Conservation (phyloP, 2,113 vertebrate genomes). For the Takifugu bimaculatus region DNA sequence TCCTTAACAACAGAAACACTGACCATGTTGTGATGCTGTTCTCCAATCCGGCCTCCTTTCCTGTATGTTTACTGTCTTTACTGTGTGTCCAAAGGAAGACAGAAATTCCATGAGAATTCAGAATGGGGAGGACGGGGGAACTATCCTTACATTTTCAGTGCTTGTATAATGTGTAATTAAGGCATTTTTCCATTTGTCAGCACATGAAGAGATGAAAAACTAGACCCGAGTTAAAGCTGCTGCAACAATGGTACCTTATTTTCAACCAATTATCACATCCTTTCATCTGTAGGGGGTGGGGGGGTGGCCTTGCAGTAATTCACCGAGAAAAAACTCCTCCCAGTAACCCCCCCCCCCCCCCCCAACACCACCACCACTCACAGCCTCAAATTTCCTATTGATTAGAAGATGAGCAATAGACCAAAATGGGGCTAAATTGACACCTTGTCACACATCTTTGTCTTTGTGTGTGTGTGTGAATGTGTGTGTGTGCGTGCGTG, state of each 20-base stretch:
- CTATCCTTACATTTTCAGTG: no score
- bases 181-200: neutral
- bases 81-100: no score
- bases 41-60: no score
- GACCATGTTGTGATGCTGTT: no score
- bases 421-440: conserved; percentile 44
- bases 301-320: conserved; percentile 17
- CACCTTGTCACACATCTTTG: conserved; percentile 48
- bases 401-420: conserved; percentile 58
- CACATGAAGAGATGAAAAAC: conserved; percentile 20
- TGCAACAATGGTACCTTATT: conserved; percentile 8
- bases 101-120: no score
- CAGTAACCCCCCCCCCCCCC: neutral
- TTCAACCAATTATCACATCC: conserved; percentile 41
- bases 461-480: conserved; percentile 1
- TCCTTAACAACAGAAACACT: no score
- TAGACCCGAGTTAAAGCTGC: conserved; percentile 10
- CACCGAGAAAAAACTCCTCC: conserved; percentile 11
- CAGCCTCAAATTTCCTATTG: conserved; percentile 49
- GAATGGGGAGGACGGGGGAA: no score
- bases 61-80: no score
- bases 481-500: conserved; percentile 9
- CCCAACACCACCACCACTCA: conserved; percentile 4
- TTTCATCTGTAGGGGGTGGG: conserved; percentile 36
- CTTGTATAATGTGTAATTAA: no score